Evolutionary conservation across 2,888 invertebrate genomes (phyloP).

Genomic region (Lithophane ornitopus): DNA sequence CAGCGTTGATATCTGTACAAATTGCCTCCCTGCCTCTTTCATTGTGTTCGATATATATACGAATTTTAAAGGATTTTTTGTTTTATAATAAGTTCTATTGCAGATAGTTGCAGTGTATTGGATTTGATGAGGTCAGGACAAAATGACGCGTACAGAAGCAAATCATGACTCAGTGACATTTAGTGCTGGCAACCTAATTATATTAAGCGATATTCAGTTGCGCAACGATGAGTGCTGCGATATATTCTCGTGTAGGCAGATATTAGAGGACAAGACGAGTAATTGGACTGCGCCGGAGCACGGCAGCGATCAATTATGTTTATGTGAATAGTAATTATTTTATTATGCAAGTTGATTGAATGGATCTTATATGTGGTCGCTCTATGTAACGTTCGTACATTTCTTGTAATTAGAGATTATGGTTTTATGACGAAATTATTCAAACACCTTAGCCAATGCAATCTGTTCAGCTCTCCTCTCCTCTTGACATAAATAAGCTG

Average conservation of each 20-base stretch:
- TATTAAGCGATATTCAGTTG: slow-evolving; percentile 73
- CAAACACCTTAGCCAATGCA: slow-evolving; percentile 5
- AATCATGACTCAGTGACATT: slow-evolving; percentile 79
- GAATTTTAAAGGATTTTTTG: slow-evolving; percentile 46
- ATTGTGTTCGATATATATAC: slow-evolving; percentile 52
- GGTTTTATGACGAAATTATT: slow-evolving; percentile 26
- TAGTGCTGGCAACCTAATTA: slow-evolving; percentile 76
- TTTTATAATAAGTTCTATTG: slow-evolving; percentile 14
- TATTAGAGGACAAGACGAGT: slow-evolving; percentile 72
- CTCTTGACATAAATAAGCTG: slow-evolving; percentile 18
- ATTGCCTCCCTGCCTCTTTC: slow-evolving; percentile 59
- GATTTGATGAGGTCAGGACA: slow-evolving; percentile 3
- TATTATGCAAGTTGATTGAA: slow-evolving; percentile 70
- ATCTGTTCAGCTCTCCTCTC: neutral
- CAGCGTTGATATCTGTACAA: slow-evolving; percentile 68
- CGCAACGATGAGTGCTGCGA: slow-evolving; percentile 72
- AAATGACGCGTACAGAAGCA: slow-evolving; percentile 65
- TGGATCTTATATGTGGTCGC: slow-evolving; percentile 54
- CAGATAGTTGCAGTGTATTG: neutral
- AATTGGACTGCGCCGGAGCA: slow-evolving; percentile 70
- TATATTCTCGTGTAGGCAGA: slow-evolving; percentile 72
- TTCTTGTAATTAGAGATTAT: slow-evolving; percentile 57
- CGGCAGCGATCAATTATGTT: slow-evolving; percentile 75
- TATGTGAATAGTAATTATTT: slow-evolving; percentile 74
- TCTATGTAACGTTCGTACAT: slow-evolving; percentile 42